Evolutionary conservation across 2,888 invertebrate species (phyloP).

Genomic region (Zhuqinia jingwanae): DNA sequence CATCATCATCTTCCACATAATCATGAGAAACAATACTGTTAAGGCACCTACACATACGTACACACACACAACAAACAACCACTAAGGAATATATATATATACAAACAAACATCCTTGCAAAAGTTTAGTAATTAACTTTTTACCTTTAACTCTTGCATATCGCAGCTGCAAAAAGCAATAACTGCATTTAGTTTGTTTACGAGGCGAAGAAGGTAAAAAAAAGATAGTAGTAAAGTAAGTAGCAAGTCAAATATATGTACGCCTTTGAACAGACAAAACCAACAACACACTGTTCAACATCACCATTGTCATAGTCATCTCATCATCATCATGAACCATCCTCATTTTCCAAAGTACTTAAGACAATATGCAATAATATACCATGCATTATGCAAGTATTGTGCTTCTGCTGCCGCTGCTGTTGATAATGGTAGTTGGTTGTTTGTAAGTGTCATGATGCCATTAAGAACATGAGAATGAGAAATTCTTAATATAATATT

Average conservation of each 20-base stretch:
- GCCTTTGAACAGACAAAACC: conserved; percentile 20
- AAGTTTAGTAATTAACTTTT: conserved; percentile 65
- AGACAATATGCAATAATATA: conserved; percentile 31
- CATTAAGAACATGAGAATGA: conserved; percentile 70
- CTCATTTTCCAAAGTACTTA: conserved; percentile 36
- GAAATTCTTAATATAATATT: conserved; percentile 63
- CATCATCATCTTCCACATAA: conserved; percentile 2
- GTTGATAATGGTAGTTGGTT: neutral
- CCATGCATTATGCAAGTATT: no score
- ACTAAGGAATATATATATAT: neutral
- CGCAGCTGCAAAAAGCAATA: neutral
- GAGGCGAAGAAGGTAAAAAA: conserved; percentile 24
- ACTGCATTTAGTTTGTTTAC: neutral
- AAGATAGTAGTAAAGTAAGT: no score
- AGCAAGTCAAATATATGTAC: neutral
- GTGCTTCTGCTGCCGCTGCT: neutral
- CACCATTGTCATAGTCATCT: conserved; percentile 1
- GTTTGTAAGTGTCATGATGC: conserved; percentile 57
- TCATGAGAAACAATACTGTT: conserved; percentile 50
- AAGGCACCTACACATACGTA: neutral
- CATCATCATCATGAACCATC: conserved; percentile 8
- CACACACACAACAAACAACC: no score
- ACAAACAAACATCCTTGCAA: neutral
- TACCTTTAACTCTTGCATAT: conserved; percentile 29
- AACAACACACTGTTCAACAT: neutral